These are phyloP conservation scores for Gambusia affinis DNA, from an alignment of 2,113 vertebrate genomes.

Conservation along the genomic window DNA sequence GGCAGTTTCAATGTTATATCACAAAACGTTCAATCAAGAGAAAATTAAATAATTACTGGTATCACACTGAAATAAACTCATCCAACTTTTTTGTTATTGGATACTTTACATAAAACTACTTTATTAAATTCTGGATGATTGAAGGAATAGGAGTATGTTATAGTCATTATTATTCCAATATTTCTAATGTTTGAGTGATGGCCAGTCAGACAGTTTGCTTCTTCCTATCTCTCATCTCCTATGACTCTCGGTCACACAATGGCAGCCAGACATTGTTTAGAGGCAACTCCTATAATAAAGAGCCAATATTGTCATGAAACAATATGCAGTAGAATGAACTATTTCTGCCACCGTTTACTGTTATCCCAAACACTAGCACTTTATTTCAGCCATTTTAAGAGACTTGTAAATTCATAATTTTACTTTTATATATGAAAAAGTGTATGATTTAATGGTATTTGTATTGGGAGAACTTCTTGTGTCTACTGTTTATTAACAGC, in stretches of 20 bases:
- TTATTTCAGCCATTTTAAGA: background rate
- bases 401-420: background rate
- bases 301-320: slow-evolving; percentile 27
- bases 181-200: slow-evolving; percentile 33
- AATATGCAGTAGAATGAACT: slow-evolving; percentile 25
- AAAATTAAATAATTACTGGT: too few species aligned
- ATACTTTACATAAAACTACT: background rate
- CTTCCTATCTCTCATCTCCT: slow-evolving; percentile 26
- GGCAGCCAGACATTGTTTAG: slow-evolving; percentile 45
- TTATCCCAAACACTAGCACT: background rate
- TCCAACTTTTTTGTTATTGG: background rate
- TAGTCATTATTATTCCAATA: slow-evolving; percentile 33
- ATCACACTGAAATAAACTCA: background rate
- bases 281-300: slow-evolving; percentile 42
- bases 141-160: background rate
- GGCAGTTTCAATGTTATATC: background rate
- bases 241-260: slow-evolving; percentile 55
- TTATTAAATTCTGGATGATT: background rate
- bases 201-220: slow-evolving; percentile 13
- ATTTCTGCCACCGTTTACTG: slow-evolving; percentile 4
- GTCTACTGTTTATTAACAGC: background rate
- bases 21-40: background rate
- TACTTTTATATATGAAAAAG: background rate
- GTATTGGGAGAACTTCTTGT: too few species aligned
- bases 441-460: background rate